Conservation (phyloP, 2,888 invertebrate genomes). For the Julus scandinavius region DNA sequence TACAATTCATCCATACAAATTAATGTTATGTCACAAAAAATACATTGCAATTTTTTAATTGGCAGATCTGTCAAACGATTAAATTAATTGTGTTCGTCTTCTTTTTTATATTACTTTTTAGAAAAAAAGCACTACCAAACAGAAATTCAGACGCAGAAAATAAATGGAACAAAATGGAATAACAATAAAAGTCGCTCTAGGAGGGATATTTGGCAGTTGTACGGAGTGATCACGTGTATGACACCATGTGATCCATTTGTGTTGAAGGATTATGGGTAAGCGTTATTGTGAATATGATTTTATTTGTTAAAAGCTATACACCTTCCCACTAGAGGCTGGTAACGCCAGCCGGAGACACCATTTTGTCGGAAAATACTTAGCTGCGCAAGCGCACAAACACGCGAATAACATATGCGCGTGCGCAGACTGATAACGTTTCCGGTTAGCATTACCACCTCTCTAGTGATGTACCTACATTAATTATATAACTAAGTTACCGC, state of each 20-base stretch:
- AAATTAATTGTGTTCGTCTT: not conserved
- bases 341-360: too few species aligned
- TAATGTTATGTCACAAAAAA: not conserved
- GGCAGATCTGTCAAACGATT: not conserved
- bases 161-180: constrained; percentile 37
- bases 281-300: not conserved
- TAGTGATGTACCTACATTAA: too few species aligned
- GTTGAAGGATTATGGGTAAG: constrained; percentile 54
- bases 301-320: too few species aligned
- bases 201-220: constrained; percentile 55
- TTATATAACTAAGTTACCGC: too few species aligned
- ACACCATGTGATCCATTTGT: constrained; percentile 55
- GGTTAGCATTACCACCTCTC: too few species aligned
- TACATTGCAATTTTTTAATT: not conserved
- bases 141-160: not conserved
- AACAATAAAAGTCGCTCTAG: not conserved
- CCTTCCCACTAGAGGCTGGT: too few species aligned
- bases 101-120: not conserved
- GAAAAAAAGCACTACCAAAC: not conserved
- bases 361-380: too few species aligned
- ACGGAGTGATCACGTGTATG: constrained; percentile 54
- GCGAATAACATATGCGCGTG: too few species aligned
- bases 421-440: too few species aligned
- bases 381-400: too few species aligned
- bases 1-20: not conserved